phyloP scores from a whole-genome alignment of 2,113 vertebrate species.

The Garra rufa region DNA sequence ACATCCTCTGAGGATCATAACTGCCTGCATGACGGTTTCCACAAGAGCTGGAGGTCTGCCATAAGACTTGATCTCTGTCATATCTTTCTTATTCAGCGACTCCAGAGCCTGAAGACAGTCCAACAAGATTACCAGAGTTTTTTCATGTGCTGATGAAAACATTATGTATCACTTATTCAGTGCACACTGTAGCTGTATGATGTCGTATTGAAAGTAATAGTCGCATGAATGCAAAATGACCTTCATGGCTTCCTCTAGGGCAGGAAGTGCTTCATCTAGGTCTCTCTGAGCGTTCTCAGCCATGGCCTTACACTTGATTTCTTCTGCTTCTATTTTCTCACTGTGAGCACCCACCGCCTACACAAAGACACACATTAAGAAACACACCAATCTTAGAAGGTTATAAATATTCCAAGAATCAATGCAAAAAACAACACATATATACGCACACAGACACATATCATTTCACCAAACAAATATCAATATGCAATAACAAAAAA shows the following conservation, averaged over 20 bases:
- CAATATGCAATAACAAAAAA: conserved; percentile 1
- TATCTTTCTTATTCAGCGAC: conserved; percentile 90
- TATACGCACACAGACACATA: background rate
- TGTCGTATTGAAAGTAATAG: background rate
- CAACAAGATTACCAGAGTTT: conserved; percentile 7
- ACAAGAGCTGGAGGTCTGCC: conserved; percentile 84
- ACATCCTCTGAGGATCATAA: conserved; percentile 87
- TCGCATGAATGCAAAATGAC: conserved; percentile 62
- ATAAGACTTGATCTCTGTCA: conserved; percentile 91
- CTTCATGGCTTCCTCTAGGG: conserved; percentile 88
- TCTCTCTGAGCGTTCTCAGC: conserved; percentile 88
- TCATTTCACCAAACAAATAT: conserved; percentile 1
- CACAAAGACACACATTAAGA: conserved; percentile 43
- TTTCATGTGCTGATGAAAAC: conserved; percentile 16
- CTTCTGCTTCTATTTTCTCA: conserved; percentile 84
- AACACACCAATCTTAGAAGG: conserved; percentile 9
- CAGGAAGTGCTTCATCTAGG: conserved; percentile 86
- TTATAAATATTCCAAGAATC: conserved; percentile 21
- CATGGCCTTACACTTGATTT: conserved; percentile 84
- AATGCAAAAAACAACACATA: background rate
- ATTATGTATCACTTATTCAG: background rate
- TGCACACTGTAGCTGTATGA: background rate
- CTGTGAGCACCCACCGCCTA: conserved; percentile 83
- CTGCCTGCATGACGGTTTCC: conserved; percentile 90
- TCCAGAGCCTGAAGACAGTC: conserved; percentile 80